Conservation (phyloP, 2,888 invertebrate genomes). For the Liopterus haemorrhoidalis region DNA sequence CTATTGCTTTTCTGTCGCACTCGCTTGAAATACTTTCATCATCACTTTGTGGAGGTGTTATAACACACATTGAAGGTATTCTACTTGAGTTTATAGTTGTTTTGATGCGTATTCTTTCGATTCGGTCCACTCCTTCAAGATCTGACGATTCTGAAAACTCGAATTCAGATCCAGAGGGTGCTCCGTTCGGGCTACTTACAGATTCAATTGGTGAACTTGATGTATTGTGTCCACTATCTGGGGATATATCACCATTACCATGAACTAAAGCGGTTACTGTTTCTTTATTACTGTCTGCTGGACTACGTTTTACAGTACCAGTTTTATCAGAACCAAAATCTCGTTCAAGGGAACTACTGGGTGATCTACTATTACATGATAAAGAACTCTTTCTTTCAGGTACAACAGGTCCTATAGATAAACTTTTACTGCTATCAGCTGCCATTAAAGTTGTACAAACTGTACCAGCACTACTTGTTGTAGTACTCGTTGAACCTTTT, state of each 20-base stretch:
- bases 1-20: constrained; percentile 19
- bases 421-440: constrained; percentile 57
- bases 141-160: constrained; percentile 84
- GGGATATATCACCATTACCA: constrained; percentile 64
- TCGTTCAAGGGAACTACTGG: constrained; percentile 47
- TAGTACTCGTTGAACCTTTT: constrained; percentile 86
- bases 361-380: constrained; percentile 47
- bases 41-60: constrained; percentile 81
- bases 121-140: constrained; percentile 79
- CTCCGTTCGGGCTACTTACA: constrained; percentile 63
- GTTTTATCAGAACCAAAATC: constrained; percentile 42
- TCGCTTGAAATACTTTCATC: constrained; percentile 62
- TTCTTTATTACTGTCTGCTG: constrained; percentile 47
- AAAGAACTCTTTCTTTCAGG: constrained; percentile 75
- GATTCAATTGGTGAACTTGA: constrained; percentile 75
- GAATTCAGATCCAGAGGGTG: constrained; percentile 66
- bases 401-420: constrained; percentile 65
- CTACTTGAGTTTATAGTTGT: constrained; percentile 81
- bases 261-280: constrained; percentile 54
- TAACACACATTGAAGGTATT: constrained; percentile 89
- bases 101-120: constrained; percentile 78
- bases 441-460: constrained; percentile 79
- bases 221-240: constrained; percentile 75
- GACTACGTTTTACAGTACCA: constrained; percentile 45
- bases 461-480: constrained; percentile 84